Evolutionary conservation across 2,888 invertebrate genomes (phyloP).

Genomic region (Habrosyne pyritoides): DNA sequence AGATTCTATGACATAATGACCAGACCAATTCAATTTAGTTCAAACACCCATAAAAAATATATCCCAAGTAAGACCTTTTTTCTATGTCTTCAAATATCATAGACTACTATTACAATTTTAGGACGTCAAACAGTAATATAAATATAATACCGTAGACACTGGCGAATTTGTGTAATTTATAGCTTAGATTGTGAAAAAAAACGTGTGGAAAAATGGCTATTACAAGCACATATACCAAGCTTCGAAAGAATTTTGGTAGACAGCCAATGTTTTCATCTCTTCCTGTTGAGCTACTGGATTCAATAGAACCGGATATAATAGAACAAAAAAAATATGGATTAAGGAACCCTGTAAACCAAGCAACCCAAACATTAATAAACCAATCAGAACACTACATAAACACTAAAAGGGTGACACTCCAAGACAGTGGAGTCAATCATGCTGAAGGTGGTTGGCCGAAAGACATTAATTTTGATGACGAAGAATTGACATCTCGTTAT

Average conservation of each 20-base stretch:
- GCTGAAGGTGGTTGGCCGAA: constrained; percentile 93
- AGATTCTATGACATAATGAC: too few relatives aligned
- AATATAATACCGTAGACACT: too few relatives aligned
- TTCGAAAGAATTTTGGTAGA: constrained; percentile 69
- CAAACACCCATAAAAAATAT: too few relatives aligned
- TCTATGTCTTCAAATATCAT: too few relatives aligned
- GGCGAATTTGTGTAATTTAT: too few relatives aligned
- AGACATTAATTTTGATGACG: constrained; percentile 84
- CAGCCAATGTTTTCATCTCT: constrained; percentile 68
- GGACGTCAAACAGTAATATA: too few relatives aligned
- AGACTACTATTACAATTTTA: too few relatives aligned
- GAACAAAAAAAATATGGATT: constrained; percentile 62
- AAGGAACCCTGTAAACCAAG: constrained; percentile 72
- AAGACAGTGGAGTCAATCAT: constrained; percentile 85
- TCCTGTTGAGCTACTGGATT: constrained; percentile 52
- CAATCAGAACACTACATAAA: constrained; percentile 76
- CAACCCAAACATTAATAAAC: constrained; percentile 56
- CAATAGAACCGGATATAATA: constrained; percentile 49
- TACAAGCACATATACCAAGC: constrained; percentile 58
- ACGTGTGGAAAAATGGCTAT: constrained; percentile 23
- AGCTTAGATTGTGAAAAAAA: too few relatives aligned
- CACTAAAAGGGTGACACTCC: constrained; percentile 79
- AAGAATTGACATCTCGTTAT: constrained; percentile 87
- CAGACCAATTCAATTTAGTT: too few relatives aligned
- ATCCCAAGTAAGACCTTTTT: too few relatives aligned